A percentile compares a stretch with the other conserved stretches of the same genome.
Evolutionary conservation across 2,113 vertebrate species (phyloP).

Genomic region (Coregonus clupeaformis): DNA sequence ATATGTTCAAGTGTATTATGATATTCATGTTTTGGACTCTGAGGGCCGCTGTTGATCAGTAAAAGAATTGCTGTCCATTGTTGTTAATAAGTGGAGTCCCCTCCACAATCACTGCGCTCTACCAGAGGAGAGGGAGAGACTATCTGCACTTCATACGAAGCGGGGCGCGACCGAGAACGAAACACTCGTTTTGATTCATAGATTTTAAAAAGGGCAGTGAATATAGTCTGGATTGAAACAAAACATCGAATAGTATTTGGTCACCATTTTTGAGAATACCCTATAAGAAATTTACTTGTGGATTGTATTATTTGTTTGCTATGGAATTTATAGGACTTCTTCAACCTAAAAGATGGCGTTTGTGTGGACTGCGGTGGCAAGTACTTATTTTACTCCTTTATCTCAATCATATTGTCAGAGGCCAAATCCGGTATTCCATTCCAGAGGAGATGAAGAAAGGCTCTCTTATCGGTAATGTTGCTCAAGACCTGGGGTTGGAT

Average conservation of each 20-base stretch:
- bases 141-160: neutral
- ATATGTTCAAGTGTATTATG: too few relatives aligned
- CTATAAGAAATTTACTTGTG: neutral
- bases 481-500: too few relatives aligned
- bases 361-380: conserved; percentile 6
- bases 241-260: neutral
- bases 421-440: conserved; percentile 6
- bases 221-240: neutral
- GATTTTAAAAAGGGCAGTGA: neutral
- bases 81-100: neutral
- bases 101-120: neutral
- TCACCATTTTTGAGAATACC: neutral
- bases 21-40: neutral
- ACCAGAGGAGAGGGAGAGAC: neutral
- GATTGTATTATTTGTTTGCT: neutral
- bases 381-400: neutral
- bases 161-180: neutral
- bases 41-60: conserved; percentile 23
- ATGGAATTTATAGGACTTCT: neutral
- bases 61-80: neutral
- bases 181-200: neutral
- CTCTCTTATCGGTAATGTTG: too few relatives aligned
- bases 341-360: neutral
- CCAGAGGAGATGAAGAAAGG: too few relatives aligned
- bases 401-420: neutral